Base-by-base conservation (phyloP, 2,113 vertebrate species). In the Brevimyrus niger region DNA sequence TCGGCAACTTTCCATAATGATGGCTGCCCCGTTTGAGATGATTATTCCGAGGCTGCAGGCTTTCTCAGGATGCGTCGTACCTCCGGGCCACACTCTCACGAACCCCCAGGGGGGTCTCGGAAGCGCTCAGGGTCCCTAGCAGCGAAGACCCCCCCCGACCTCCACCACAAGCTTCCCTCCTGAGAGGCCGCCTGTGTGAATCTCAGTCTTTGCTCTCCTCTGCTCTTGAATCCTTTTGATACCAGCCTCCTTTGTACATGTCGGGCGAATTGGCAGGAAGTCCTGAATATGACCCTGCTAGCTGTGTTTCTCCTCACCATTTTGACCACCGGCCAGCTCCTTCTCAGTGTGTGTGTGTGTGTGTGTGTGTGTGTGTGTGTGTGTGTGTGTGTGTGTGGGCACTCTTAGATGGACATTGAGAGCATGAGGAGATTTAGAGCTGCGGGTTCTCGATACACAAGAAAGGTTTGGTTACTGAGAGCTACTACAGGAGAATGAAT, bases 401-500 rank as follows among this genome's bases (percentile, higher is more conserved):
- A n/a, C n/a, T n/a, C n/a, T 90, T 91, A 90, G 51, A 88, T 87
- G 27, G 27, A 48, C 86, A 89, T 76, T 84, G 80, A 87, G 89
- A 87, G 88, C 85, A 48, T 65, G 17, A 46, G 46, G 15, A 69
- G 90, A 55, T 76, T 89, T 90, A 88, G 85, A 47, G 58, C 48
- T 88, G 42, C 58, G 35, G 21, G 51, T 55, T 87, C 89, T 27
- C 44, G 15, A 1, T 84, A 90, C 88, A 65, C 55, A n/a, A n/a
- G 55, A 80, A 42, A 44, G 35, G 85, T 10, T 21, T 50, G 11
- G 19, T 42, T 76, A 31, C 65, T 88, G 44, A 13, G 46, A 35
- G n/a, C 42, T 31, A 15, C 23, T 9, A 21, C 35, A 46, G 27
- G 27, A 86, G 11, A 86, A 31, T 86, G 17, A 50, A 21, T 23